phyloP scores from a whole-genome alignment of 2,797 vertebrate species.

The Petrocephalus schoutedeni region DNA sequence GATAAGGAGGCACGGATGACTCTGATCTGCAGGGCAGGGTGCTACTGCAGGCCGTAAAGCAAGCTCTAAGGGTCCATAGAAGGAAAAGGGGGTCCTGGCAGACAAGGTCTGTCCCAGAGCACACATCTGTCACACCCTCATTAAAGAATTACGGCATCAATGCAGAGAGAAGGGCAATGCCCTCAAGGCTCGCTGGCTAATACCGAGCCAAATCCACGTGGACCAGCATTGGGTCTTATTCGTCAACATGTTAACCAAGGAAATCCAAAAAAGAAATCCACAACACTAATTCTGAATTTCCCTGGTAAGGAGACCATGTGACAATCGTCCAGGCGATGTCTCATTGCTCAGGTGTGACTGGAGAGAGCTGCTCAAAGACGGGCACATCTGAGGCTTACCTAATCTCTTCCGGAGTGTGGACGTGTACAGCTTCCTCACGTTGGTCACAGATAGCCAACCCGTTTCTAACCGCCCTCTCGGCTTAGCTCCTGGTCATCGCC shows the following conservation, averaged over 20 bases:
- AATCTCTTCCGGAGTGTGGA: background rate
- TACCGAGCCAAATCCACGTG: conserved; percentile 25
- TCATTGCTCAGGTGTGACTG: background rate
- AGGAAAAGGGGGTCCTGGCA: background rate
- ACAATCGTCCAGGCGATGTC: background rate
- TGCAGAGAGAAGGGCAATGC: conserved; percentile 29
- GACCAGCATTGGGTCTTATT: conserved; percentile 27
- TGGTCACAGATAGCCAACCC: background rate
- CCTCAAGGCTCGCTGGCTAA: background rate
- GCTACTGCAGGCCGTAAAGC: background rate
- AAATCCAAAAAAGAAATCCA: conserved; percentile 28
- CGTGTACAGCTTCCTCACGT: background rate
- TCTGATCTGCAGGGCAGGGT: background rate
- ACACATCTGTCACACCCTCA: conserved; percentile 16
- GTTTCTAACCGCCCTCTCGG: background rate
- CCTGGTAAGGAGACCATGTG: background rate
- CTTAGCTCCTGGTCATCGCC: background rate
- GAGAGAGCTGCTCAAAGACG: background rate
- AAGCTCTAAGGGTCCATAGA: background rate
- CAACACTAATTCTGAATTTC: background rate
- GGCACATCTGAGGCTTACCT: background rate
- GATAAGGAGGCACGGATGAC: background rate
- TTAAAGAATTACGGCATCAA: conserved; percentile 30
- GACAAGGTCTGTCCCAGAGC: conserved; percentile 27
- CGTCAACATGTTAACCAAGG: conserved; percentile 21